Percentiles rank a stretch among this genome's conserved stretches.
phyloP scores from a whole-genome alignment of 2,113 vertebrate species.

The Alaudala cheleensis region DNA sequence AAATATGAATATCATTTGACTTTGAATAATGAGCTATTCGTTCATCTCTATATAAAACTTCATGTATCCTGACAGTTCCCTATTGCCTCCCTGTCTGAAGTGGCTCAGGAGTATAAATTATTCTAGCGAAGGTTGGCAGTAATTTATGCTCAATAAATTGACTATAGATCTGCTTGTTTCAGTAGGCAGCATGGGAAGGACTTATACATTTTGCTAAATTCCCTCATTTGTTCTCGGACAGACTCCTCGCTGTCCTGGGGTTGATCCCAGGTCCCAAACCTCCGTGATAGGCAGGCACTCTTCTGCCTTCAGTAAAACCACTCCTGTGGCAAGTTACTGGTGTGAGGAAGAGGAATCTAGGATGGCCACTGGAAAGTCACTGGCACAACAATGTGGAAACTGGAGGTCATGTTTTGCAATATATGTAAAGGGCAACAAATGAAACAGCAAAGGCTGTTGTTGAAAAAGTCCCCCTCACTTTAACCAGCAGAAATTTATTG shows the following conservation, averaged over 20 bases:
- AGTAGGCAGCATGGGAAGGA: slow-evolving; percentile 58
- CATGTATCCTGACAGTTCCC: slow-evolving; percentile 71
- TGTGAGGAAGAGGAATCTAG: neutral
- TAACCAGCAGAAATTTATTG: neutral
- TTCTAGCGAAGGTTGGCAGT: slow-evolving; percentile 65
- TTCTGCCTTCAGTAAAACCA: neutral
- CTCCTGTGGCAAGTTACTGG: neutral
- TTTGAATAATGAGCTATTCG: slow-evolving; percentile 71
- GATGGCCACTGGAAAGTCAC: neutral
- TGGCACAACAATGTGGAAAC: neutral
- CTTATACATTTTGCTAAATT: slow-evolving; percentile 58
- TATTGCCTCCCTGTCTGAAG: slow-evolving; percentile 68
- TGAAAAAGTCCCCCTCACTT: neutral
- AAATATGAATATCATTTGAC: slow-evolving; percentile 72
- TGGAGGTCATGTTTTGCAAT: neutral
- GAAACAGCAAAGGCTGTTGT: neutral
- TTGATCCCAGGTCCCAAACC: neutral
- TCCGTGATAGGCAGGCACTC: neutral
- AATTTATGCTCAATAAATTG: slow-evolving; percentile 74
- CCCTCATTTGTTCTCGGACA: slow-evolving; percentile 34
- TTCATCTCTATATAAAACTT: slow-evolving; percentile 71
- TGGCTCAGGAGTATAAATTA: slow-evolving; percentile 72
- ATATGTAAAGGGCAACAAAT: neutral
- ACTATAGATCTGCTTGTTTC: slow-evolving; percentile 70
- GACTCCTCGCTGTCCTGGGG: neutral